phyloP scores from a whole-genome alignment of 1,140 invertebrate genomes.

The Zophobas atratus region DNA sequence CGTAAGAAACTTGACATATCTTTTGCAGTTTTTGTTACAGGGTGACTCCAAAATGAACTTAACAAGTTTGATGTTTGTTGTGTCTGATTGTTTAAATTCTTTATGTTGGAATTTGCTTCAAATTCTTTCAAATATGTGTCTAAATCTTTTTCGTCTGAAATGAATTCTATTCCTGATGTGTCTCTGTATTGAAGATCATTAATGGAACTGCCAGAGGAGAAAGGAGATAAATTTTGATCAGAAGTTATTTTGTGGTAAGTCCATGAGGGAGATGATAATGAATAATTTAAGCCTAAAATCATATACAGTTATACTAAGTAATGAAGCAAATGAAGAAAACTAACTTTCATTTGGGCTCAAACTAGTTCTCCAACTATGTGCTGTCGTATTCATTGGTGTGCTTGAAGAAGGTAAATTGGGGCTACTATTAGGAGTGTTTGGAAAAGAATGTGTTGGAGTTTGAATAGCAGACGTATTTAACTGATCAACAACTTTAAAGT shows the following conservation, averaged over 20 bases:
- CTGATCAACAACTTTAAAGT: constrained; percentile 55
- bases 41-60: constrained; percentile 75
- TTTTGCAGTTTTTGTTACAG: constrained; percentile 70
- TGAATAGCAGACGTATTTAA: constrained; percentile 60
- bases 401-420: constrained; percentile 34
- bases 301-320: constrained; percentile 24
- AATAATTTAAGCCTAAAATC: constrained; percentile 61
- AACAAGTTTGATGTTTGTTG: constrained; percentile 59
- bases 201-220: constrained; percentile 56
- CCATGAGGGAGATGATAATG: constrained; percentile 62
- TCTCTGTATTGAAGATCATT: constrained; percentile 56
- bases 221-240: constrained; percentile 34
- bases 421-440: constrained; percentile 10
- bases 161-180: constrained; percentile 65
- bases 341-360: constrained; percentile 62
- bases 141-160: constrained; percentile 69
- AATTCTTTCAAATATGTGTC: constrained; percentile 67
- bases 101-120: constrained; percentile 57
- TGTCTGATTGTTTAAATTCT: constrained; percentile 53
- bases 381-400: constrained; percentile 65
- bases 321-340: constrained; percentile 8
- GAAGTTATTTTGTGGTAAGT: constrained; percentile 54
- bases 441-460: constrained; percentile 47
- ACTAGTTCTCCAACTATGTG: constrained; percentile 63
- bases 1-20: constrained; percentile 71